Evolutionary conservation across 1,140 invertebrate genomes (phyloP).

Genomic region (Drosophila arizonae): DNA sequence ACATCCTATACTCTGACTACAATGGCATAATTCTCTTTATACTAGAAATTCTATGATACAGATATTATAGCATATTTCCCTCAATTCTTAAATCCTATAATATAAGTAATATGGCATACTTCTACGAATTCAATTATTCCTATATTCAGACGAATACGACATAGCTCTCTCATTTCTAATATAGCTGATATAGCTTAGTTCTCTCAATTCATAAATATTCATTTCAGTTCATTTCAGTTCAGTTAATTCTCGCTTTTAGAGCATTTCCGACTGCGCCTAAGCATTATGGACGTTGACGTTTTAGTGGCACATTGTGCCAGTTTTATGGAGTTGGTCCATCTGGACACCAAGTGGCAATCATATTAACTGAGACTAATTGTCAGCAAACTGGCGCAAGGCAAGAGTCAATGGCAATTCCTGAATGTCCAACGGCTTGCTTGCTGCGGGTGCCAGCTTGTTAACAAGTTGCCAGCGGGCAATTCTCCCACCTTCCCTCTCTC

Average conservation of each 20-base stretch:
- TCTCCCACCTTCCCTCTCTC: neutral
- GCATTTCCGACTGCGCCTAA: neutral
- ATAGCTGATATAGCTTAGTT: no score
- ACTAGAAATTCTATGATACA: no score
- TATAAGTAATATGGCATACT: no score
- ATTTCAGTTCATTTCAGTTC: neutral
- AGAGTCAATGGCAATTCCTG: slow-evolving; percentile 28
- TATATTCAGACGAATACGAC: no score
- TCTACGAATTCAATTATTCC: no score
- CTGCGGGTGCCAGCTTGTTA: slow-evolving; percentile 75
- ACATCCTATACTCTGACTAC: no score
- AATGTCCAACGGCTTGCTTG: slow-evolving; percentile 38
- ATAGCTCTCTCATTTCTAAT: no score
- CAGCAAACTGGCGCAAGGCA: slow-evolving; percentile 64
- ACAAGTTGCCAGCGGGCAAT: slow-evolving; percentile 63
- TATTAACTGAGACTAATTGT: slow-evolving; percentile 77
- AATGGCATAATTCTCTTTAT: no score
- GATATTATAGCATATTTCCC: no score
- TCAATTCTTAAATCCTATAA: no score
- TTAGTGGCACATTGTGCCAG: slow-evolving; percentile 41
- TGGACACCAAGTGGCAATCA: slow-evolving; percentile 78
- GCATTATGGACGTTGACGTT: slow-evolving; percentile 33
- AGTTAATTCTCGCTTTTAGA: neutral
- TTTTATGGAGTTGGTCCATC: slow-evolving; percentile 44
- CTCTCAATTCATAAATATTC: no score